These are phyloP conservation scores for Hylaea fasciaria DNA, from an alignment of 2,888 invertebrate genomes.

Conservation along the genomic window DNA sequence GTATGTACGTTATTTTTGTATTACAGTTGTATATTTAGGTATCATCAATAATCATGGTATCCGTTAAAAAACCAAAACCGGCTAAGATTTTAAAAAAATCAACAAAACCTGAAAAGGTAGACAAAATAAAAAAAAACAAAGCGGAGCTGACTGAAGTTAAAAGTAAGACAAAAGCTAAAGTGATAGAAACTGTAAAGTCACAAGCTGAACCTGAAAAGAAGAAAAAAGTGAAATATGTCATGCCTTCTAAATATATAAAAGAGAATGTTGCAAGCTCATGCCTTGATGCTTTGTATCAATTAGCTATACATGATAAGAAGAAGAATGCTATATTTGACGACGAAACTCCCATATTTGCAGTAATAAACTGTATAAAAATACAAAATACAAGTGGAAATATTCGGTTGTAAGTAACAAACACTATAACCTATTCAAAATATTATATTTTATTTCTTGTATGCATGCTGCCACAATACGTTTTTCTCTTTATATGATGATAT, in stretches of 20 bases:
- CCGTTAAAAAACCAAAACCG: slow-evolving; percentile 31
- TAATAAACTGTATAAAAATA: slow-evolving; percentile 87
- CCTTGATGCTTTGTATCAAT: slow-evolving; percentile 63
- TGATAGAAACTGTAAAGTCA: slow-evolving; percentile 8
- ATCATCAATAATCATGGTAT: slow-evolving; percentile 37
- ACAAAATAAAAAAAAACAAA: slow-evolving; percentile 25
- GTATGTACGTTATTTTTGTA: no score
- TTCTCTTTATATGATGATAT: slow-evolving; percentile 4
- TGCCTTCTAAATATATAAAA: slow-evolving; percentile 68
- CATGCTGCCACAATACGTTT: background rate
- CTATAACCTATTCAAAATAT: background rate
- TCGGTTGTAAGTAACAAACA: slow-evolving; percentile 84
- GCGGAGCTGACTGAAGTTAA: slow-evolving; percentile 7
- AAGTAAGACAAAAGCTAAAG: slow-evolving; percentile 9
- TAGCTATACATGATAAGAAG: slow-evolving; percentile 60
- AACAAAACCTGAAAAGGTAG: slow-evolving; percentile 22
- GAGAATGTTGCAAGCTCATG: slow-evolving; percentile 60
- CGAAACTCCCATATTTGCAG: slow-evolving; percentile 84
- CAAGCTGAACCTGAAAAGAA: slow-evolving; percentile 37
- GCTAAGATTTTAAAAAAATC: slow-evolving; percentile 23
- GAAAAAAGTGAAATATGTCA: slow-evolving; percentile 60
- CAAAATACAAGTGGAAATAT: slow-evolving; percentile 85
- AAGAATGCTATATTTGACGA: slow-evolving; percentile 83
- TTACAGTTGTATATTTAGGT: no score
- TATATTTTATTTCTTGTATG: no score